Conservation (phyloP, 2,113 vertebrate genomes). For the Sinocyclocheilus rhinocerous region DNA sequence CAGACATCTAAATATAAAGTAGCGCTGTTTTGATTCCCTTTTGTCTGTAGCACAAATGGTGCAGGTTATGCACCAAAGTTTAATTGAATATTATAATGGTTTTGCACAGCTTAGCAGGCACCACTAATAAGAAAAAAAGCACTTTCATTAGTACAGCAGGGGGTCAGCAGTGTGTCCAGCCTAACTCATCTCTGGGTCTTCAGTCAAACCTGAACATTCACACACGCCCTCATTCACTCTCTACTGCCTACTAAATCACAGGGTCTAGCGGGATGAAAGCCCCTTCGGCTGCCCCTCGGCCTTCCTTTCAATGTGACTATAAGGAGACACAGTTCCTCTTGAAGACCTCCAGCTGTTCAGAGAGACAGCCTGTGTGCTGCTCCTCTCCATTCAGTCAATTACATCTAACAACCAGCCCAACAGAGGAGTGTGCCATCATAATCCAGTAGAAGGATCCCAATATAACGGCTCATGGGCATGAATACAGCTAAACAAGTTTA, state of each 20-base stretch:
- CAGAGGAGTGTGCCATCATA: constrained; percentile 34
- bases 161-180: neutral
- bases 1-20: too few species aligned
- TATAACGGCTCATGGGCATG: neutral
- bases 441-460: constrained; percentile 31
- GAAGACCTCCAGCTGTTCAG: constrained; percentile 43
- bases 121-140: neutral
- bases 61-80: too few species aligned
- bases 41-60: too few species aligned
- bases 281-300: neutral
- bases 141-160: constrained; percentile 18
- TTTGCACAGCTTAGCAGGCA: neutral
- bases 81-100: neutral
- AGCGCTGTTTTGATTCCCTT: too few species aligned
- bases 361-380: constrained; percentile 34
- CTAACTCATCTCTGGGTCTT: constrained; percentile 3
- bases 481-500: constrained; percentile 39
- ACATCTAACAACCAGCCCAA: constrained; percentile 47
- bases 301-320: constrained; percentile 18
- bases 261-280: neutral
- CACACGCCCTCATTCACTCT: neutral
- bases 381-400: constrained; percentile 54
- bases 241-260: constrained; percentile 29
- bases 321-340: neutral
- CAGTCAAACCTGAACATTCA: neutral